These are phyloP conservation scores for Furcifer pardalis DNA, from an alignment of 2,797 vertebrate species.

Conservation along the genomic window DNA sequence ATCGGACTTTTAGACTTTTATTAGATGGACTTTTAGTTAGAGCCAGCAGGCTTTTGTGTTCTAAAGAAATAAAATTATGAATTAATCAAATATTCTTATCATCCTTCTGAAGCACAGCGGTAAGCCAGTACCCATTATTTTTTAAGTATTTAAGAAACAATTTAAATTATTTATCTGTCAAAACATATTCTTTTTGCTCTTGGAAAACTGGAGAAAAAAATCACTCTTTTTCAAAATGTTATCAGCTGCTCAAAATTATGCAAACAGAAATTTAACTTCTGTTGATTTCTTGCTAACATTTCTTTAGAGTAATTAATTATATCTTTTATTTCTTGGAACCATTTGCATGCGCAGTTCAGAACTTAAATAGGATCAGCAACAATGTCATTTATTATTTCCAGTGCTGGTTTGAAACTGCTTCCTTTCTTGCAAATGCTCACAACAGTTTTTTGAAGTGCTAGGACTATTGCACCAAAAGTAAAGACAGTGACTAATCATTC, in stretches of 20 bases:
- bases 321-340: neutral
- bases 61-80: neutral
- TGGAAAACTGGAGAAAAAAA: neutral
- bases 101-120: conserved; percentile 33
- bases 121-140: neutral
- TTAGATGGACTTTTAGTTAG: neutral
- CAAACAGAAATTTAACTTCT: neutral
- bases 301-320: neutral
- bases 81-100: conserved; percentile 31
- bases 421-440: neutral
- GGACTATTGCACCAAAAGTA: neutral
- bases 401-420: neutral
- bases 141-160: conserved; percentile 21
- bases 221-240: neutral
- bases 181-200: neutral
- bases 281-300: neutral
- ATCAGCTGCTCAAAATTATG: neutral
- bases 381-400: neutral
- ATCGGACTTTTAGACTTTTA: neutral
- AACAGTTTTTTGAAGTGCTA: conserved; percentile 13
- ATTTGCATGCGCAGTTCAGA: conserved; percentile 13
- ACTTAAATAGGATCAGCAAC: neutral
- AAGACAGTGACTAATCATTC: neutral
- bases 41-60: neutral
- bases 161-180: conserved; percentile 20